Base-by-base conservation (phyloP, 2,113 vertebrate genomes). In the Xyliphius kryptos region DNA sequence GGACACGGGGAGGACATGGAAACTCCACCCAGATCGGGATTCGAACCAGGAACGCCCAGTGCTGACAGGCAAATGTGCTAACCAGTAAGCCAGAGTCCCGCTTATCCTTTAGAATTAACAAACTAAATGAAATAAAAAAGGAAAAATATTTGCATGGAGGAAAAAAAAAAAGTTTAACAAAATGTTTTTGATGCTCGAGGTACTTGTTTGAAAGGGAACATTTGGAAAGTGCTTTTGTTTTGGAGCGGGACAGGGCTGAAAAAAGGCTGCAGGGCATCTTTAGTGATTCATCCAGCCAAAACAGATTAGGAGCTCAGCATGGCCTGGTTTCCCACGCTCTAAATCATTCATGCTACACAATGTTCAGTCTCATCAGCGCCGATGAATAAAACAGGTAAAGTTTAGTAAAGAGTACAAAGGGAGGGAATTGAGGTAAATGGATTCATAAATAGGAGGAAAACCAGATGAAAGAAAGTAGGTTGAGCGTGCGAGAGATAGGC, bases 311-410 rank as follows among this genome's bases (percentile, higher is more conserved):
- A 14, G 14, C 12, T 11, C 15, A 63, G 60, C 15, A 43, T 52
- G 60, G 55, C 67, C 54, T 63, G 60, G 22, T 62, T 64, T 69
- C 62, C 61, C 50, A 56, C 54, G 19, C 17, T 13, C 54, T 53
- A 52, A 69, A 64, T 69, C 62, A 63, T 64, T 69, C 22, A 69
- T 63, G 53, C 21, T 44, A 63, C 60, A 69, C 52, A 8, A 21
- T 57, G 54, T 61, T 49, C 58, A 49, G 46, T 9, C 44, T 62
- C 52, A 47, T 62, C 52, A 71, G 74, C 58, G 54, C 58, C 75
- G 76, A 80, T 67, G 72, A 66, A 76, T 9, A 64, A 55, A 64
- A 61, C 48, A 67, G 50, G 66, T 56, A 22, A 11, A 12, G 26
- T 26, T 47, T 46, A 36, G 26, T 8, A 51, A 57, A 47, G 46